Conservation (phyloP, 2,888 invertebrate genomes). For the Nysson spinosus region DNA sequence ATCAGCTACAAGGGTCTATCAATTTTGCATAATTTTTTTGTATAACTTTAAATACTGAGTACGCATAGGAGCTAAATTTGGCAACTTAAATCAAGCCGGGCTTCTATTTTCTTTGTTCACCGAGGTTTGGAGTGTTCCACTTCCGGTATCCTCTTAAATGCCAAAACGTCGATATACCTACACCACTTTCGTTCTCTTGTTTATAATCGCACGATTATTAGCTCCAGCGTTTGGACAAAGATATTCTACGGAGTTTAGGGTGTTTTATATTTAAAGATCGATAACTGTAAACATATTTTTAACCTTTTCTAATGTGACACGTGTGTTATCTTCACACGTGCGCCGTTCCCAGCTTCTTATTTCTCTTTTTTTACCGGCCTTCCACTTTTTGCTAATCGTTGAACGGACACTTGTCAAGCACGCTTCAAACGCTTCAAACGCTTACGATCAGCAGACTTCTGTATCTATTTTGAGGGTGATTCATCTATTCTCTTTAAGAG, state of each 20-base stretch:
- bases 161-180: conserved; percentile 6
- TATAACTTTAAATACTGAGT: too few species aligned
- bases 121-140: conserved; percentile 8
- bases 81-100: conserved; percentile 1
- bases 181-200: neutral
- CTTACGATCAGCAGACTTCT: too few species aligned
- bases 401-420: neutral
- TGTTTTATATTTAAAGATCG: neutral
- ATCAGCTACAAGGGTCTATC: too few species aligned
- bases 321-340: neutral
- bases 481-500: too few species aligned
- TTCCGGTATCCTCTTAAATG: conserved; percentile 21
- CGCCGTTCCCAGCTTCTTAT: neutral
- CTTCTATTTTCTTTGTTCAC: conserved; percentile 29
- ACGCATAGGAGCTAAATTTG: conserved; percentile 12
- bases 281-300: neutral
- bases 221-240: too few species aligned
- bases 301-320: neutral
- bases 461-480: too few species aligned
- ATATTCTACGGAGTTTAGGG: too few species aligned
- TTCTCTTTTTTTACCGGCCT: neutral
- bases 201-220: too few species aligned
- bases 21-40: too few species aligned
- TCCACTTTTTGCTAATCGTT: neutral
- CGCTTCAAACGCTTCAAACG: too few species aligned